Evolutionary conservation across 2,888 invertebrate genomes (phyloP), one percentile per base, ranked within the genome.

Genomic region (Taphrorychus bicolor): DNA sequence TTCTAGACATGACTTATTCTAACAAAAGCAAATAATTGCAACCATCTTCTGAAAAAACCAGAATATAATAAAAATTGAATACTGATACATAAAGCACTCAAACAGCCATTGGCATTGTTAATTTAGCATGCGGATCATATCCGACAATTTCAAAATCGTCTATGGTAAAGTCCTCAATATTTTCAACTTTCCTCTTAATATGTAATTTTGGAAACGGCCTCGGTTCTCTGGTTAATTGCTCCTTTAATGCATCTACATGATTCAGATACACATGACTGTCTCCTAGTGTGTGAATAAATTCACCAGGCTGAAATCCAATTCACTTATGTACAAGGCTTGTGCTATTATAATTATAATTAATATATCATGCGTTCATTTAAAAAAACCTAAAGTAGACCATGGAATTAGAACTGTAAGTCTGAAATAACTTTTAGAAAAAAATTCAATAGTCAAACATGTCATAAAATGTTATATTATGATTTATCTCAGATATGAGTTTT

Each of bases 181-280:
- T 85, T 19, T 85, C 80, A 5, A 97, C 87, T 71, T 89, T 84
- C 40, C 92, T 86, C 72, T 87, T 88, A 78, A 98, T 92, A 60
- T 85, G 84, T 57, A 99, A 82, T 67, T 85, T 91, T 0, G 97
- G 97, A 79, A 97, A 98, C 7, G 90, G 86, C 58, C 87, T 87
- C 0, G 98, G 97, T 59, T 84, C 84, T 58, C 98, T 87, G 75
- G 86, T 81, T 18, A 97, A 75, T 83, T 98, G 98, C 74, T 89
- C 87, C 76, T 90, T 86, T 0, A 98, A 82, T 0, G 95, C 91
- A 59, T 92, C 91, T 19, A 95, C 84, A 79, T 99, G 98, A 80
- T 95, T 97, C 7, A 88, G 82, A 79, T 98, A 99, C 0, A 99
- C 90, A 83, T 98, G 98, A 42, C 95, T 92, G 83, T 99, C 98